Conservation (phyloP, 2,113 vertebrate genomes). For the Sardina pilchardus region DNA sequence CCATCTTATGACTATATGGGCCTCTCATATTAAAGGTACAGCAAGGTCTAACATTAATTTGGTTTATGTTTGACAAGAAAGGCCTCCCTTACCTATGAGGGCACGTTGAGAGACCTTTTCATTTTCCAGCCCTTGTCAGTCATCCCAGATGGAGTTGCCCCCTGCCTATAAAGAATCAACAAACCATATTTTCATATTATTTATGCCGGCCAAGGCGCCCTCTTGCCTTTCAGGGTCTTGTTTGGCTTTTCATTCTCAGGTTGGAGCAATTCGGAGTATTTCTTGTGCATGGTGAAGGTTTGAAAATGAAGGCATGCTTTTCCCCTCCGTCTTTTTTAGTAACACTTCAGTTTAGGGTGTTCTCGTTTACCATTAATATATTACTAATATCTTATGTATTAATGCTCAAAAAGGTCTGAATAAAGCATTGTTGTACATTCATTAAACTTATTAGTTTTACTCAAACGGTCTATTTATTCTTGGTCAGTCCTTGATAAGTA, state of each 20-base stretch:
- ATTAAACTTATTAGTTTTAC: too few species aligned
- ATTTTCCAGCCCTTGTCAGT: constrained; percentile 83
- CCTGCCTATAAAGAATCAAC: constrained; percentile 75
- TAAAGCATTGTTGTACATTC: too few species aligned
- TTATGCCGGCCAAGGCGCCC: background rate
- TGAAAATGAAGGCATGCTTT: constrained; percentile 28
- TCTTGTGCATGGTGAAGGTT: constrained; percentile 20
- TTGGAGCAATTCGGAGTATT: background rate
- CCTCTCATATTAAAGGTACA: constrained; percentile 79
- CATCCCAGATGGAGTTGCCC: constrained; percentile 76
- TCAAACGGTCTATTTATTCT: too few species aligned
- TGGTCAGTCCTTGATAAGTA: too few species aligned
- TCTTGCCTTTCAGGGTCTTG: background rate
- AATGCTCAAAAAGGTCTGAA: too few species aligned
- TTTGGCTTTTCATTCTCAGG: background rate
- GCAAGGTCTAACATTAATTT: constrained; percentile 80
- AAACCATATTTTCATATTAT: constrained; percentile 55
- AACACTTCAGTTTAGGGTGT: background rate
- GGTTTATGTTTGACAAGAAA: constrained; percentile 86
- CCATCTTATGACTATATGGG: constrained; percentile 81
- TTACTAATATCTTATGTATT: too few species aligned
- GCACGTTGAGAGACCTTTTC: constrained; percentile 72
- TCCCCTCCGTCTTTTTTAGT: background rate
- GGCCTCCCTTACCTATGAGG: constrained; percentile 73
- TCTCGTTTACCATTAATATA: too few species aligned